Percentiles rank a stretch among this genome's conserved stretches.
phyloP scores from a whole-genome alignment of 2,888 invertebrate species.

The Heliconius erato region DNA sequence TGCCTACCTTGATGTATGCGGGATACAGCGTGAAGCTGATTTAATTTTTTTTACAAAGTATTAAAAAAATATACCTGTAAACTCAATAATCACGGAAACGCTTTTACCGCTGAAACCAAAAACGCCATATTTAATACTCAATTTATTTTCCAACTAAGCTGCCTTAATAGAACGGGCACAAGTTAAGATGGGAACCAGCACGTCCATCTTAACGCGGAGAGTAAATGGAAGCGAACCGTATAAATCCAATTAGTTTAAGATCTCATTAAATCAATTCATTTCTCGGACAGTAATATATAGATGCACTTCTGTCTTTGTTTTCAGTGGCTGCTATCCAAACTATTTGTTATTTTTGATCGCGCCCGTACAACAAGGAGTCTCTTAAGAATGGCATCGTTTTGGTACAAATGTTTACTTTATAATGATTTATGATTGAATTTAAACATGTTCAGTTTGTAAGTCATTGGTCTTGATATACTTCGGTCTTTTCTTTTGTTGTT shows the following conservation, averaged over 20 bases:
- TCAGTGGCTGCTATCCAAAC: slow-evolving; percentile 80
- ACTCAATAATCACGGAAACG: not conserved
- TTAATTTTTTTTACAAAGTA: not conserved
- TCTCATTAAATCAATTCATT: slow-evolving; percentile 83
- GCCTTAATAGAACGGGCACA: slow-evolving; percentile 57
- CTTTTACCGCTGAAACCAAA: not conserved
- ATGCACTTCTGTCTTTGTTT: slow-evolving; percentile 75
- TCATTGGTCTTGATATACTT: slow-evolving; percentile 46
- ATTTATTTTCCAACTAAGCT: slow-evolving; percentile 68
- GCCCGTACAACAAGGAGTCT: slow-evolving; percentile 66
- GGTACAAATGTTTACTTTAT: slow-evolving; percentile 55
- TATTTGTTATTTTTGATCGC: slow-evolving; percentile 76
- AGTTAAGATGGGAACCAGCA: slow-evolving; percentile 53
- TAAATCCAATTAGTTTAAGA: slow-evolving; percentile 82
- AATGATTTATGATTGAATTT: slow-evolving; percentile 53
- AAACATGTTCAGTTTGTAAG: slow-evolving; percentile 35
- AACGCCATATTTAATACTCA: slow-evolving; percentile 64
- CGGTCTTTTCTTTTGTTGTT: slow-evolving; percentile 24
- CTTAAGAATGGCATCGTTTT: slow-evolving; percentile 49
- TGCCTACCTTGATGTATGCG: no score
- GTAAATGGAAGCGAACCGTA: slow-evolving; percentile 74
- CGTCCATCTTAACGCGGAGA: slow-evolving; percentile 70
- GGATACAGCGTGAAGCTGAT: no score
- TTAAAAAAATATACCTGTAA: not conserved
- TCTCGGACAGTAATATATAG: slow-evolving; percentile 78